Percentiles rank a stretch among this genome's conserved stretches.
Conservation (phyloP, 2,797 vertebrate species). For the Neoniphon sammara region DNA sequence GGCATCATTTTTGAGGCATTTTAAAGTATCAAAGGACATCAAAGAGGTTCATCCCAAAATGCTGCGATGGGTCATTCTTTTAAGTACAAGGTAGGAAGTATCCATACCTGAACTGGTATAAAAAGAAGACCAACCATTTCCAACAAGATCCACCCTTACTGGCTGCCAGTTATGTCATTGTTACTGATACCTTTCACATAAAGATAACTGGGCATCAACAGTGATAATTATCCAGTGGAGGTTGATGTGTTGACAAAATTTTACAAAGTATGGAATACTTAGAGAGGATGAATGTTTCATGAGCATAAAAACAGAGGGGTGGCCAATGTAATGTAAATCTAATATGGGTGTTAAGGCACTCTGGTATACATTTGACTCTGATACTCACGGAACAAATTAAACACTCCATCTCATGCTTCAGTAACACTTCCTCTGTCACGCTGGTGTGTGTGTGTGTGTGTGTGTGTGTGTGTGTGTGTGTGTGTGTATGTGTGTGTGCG, state of each 20-base stretch:
- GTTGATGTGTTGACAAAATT: slow-evolving; percentile 45
- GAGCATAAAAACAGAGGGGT: slow-evolving; percentile 20
- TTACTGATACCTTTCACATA: background rate
- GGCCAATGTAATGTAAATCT: slow-evolving; percentile 48
- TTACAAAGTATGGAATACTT: slow-evolving; percentile 62
- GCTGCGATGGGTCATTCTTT: too few species aligned
- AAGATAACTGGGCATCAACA: background rate
- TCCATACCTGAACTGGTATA: background rate
- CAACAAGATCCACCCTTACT: background rate
- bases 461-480: slow-evolving; percentile 6
- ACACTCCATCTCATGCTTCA: slow-evolving; percentile 29
- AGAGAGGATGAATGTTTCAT: slow-evolving; percentile 59
- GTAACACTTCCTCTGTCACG: slow-evolving; percentile 52
- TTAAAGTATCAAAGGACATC: too few species aligned
- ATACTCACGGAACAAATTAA: slow-evolving; percentile 35
- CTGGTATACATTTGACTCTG: slow-evolving; percentile 45
- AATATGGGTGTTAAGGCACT: slow-evolving; percentile 43
- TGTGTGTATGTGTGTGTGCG: background rate
- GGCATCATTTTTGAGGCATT: too few species aligned
- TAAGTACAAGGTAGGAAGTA: background rate
- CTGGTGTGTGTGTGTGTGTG: slow-evolving; percentile 26
- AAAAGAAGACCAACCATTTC: background rate
- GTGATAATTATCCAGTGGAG: slow-evolving; percentile 33
- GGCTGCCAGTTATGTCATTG: background rate
- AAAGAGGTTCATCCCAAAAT: too few species aligned